Evolutionary conservation across 30 jellyfish, hydroid and myxozoan species (phyloP).

Genomic region (Aurelia sp.): DNA sequence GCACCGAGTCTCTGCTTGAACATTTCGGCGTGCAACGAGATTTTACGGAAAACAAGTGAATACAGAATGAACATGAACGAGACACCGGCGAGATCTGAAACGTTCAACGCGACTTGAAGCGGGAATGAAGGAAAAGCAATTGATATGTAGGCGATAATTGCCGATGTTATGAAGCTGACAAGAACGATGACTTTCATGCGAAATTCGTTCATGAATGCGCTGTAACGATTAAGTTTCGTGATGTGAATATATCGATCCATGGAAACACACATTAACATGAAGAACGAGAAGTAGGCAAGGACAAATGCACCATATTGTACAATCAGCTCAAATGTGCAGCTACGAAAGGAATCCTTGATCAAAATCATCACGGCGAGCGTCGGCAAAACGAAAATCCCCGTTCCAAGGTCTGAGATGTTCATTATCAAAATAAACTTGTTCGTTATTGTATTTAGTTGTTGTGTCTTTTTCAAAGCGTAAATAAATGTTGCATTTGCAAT

Average conservation of each 20-base stretch:
- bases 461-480: constrained; percentile 31
- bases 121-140: constrained; percentile 18
- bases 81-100: background rate
- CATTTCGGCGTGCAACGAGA: constrained; percentile 1
- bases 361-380: constrained; percentile 1
- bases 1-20: background rate
- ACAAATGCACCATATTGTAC: background rate
- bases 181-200: constrained; percentile 8
- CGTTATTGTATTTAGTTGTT: constrained; percentile 8
- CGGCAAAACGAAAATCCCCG: constrained; percentile 22
- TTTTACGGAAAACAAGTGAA: constrained; percentile 9
- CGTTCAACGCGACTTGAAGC: constrained; percentile 19
- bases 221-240: constrained; percentile 2
- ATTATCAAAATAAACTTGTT: constrained; percentile 14
- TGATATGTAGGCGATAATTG: background rate
- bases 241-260: constrained; percentile 39
- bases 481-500: constrained; percentile 8
- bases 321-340: constrained; percentile 26
- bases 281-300: constrained; percentile 44
- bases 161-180: constrained; percentile 7
- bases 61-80: constrained; percentile 1
- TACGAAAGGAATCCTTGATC: background rate
- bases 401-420: constrained; percentile 40
- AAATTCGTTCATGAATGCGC: background rate
- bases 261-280: constrained; percentile 46